phyloP scores from a whole-genome alignment of 2,113 vertebrate species.

The Scytalopus superciliaris region DNA sequence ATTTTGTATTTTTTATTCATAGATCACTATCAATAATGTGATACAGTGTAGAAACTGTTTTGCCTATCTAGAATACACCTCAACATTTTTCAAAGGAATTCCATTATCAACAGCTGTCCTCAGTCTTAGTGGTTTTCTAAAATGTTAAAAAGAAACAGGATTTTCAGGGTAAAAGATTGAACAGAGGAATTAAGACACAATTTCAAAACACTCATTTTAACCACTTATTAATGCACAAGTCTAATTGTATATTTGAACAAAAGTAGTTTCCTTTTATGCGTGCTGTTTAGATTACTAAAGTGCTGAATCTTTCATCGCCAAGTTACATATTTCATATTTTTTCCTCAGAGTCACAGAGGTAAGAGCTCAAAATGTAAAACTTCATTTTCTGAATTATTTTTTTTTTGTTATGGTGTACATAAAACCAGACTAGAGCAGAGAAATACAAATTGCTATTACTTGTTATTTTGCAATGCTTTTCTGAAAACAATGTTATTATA shows the following conservation, averaged over 20 bases:
- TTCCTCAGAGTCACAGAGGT: background rate
- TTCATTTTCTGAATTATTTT: background rate
- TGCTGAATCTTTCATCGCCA: background rate
- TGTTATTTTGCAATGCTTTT: background rate
- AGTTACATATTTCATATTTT: background rate
- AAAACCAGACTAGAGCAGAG: background rate
- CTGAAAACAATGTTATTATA: background rate
- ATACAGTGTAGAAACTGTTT: background rate
- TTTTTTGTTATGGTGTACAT: background rate
- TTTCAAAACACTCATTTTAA: background rate
- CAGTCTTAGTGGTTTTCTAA: background rate
- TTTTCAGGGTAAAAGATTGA: background rate
- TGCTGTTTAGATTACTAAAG: background rate
- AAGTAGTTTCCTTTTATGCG: background rate
- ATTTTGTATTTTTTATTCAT: background rate
- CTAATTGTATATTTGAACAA: background rate
- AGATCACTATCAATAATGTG: background rate
- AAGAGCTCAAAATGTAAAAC: background rate
- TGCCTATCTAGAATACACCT: background rate
- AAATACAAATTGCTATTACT: background rate
- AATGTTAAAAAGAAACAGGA: background rate
- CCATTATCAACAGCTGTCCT: background rate
- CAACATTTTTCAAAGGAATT: background rate
- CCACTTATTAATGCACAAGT: background rate
- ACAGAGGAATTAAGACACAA: background rate